Base-by-base conservation (phyloP, 2,888 invertebrate species). In the Netelia melanura region DNA sequence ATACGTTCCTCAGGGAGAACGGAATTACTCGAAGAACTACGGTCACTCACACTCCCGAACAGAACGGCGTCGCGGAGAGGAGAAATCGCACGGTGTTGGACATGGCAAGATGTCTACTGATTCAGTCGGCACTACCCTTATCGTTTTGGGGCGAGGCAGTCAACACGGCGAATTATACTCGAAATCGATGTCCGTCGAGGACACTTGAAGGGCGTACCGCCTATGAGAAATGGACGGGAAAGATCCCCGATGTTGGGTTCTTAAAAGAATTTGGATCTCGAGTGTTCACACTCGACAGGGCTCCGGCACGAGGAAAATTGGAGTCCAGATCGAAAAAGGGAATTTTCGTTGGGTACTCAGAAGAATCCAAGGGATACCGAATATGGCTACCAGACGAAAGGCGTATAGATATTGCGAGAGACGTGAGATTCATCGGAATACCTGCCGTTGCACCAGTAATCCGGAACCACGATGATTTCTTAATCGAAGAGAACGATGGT, bases 341-440 rank as follows among this genome's bases (percentile, higher is more conserved):
- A 0, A 78, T 52, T 1, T 80, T 87, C 38, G 61, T 87, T 2
- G 86, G 85, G 30, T 87, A 87, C 43, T 67, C 84, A 0, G n/a
- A 11, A 5, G n/a, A 17, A 6, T 78, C 79, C 2, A 86, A 86
- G 54, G 87, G 81, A 0, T 87, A 84, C 11, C 68, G 89, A 30
- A 77, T 85, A 43, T 89, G 86, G 61, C 83, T 87, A 9, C 81
- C 75, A 38, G 58, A 89, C 11, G 86, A 89, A 61, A 80, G 30
- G n/a, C 81, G 74, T 10, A 68, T 85, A 0, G 62, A 78, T 0
- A 38, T 85, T 2, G 61, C 84, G 6, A 71, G 86, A 21, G 85
- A 87, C 48, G 86, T 87, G 1, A 81, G 72, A 56, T 87, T 87
- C 75, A 44, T 23, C 5, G 30, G 9, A 14, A 3, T 30, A 5